phyloP scores from a whole-genome alignment of 2,797 vertebrate genomes.

The Emydoidea blandingii region DNA sequence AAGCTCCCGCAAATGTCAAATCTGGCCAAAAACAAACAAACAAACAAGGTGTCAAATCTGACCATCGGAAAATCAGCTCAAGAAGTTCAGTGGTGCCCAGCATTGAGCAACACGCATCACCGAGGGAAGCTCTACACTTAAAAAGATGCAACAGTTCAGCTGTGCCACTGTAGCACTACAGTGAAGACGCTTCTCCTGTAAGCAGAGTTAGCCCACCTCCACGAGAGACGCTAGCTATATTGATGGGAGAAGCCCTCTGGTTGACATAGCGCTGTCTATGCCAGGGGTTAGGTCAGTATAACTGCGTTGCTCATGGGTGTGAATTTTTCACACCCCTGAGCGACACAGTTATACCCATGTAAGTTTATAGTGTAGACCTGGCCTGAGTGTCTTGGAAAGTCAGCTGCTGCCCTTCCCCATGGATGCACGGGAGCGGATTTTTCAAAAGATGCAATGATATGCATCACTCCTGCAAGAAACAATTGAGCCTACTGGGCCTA shows the following conservation, averaged over 20 bases:
- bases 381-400: not conserved
- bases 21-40: not conserved
- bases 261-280: not conserved
- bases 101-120: not conserved
- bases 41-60: not conserved
- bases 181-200: not conserved
- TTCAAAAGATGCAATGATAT: not conserved
- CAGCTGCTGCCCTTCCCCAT: not conserved
- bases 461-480: not conserved
- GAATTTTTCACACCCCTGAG: too few relatives aligned
- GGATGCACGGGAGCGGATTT: not conserved
- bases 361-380: too few relatives aligned
- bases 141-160: not conserved
- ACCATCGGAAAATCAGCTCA: not conserved
- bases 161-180: not conserved
- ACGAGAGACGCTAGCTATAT: not conserved
- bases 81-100: too few relatives aligned
- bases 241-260: not conserved
- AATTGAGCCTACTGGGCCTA: not conserved
- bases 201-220: not conserved
- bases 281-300: not conserved
- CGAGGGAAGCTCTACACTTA: not conserved
- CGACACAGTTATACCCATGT: too few relatives aligned
- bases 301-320: not conserved
- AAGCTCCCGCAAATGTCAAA: not conserved